Conservation (phyloP, 1,140 invertebrate genomes). For the Drosophila chauvacae region DNA sequence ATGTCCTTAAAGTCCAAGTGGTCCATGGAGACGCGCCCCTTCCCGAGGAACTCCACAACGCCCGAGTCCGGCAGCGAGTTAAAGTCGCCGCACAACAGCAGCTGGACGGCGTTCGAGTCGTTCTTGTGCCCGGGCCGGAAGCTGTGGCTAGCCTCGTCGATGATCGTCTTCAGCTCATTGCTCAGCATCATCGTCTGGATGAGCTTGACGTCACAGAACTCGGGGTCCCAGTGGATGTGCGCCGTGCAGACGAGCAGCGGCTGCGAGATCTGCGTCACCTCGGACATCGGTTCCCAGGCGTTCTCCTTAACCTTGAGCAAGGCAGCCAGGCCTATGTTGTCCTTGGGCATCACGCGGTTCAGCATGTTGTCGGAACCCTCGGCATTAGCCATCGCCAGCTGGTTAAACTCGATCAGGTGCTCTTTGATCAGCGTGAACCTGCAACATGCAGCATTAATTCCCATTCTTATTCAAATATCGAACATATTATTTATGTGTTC, state of each 20-base stretch:
- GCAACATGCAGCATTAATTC: conserved; percentile 24
- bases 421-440: conserved; percentile 98
- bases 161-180: conserved; percentile 94
- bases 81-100: conserved; percentile 98
- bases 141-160: conserved; percentile 90
- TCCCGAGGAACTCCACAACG: conserved; percentile 97
- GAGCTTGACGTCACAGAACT: conserved; percentile 99
- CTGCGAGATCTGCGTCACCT: conserved; percentile 91
- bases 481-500: neutral
- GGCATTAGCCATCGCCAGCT: conserved; percentile 98
- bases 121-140: conserved; percentile 88
- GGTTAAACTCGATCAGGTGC: conserved; percentile 98
- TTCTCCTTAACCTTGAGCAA: conserved; percentile 96
- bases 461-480: neutral
- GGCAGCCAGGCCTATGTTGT: conserved; percentile 99
- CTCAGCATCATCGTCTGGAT: conserved; percentile 99
- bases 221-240: conserved; percentile 99
- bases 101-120: conserved; percentile 93
- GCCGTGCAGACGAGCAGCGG: conserved; percentile 98
- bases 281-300: conserved; percentile 94
- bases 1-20: conserved; percentile 99
- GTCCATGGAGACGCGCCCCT: conserved; percentile 94
- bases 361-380: conserved; percentile 99
- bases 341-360: conserved; percentile 99
- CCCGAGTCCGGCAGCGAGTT: conserved; percentile 99